These are phyloP conservation scores for Epicampocera succincta DNA, from an alignment of 2,888 invertebrate species.

Conservation along the genomic window DNA sequence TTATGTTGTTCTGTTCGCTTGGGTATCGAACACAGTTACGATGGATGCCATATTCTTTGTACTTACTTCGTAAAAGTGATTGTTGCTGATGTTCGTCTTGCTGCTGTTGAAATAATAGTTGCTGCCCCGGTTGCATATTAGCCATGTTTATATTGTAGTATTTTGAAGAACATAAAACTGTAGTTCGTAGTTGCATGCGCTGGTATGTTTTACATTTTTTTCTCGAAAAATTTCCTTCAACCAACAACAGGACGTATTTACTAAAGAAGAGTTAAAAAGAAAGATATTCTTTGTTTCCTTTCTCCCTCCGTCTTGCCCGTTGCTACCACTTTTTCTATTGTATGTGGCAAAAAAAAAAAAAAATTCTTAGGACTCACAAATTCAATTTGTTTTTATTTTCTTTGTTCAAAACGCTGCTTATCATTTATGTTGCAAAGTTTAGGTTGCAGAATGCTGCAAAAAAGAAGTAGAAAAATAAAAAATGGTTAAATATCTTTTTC, in stretches of 20 bases:
- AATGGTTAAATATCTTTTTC: constrained; percentile 32
- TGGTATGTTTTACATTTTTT: constrained; percentile 42
- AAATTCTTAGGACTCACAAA: constrained; percentile 14
- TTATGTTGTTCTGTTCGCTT: not conserved
- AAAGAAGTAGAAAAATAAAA: not conserved
- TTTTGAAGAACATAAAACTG: constrained; percentile 8
- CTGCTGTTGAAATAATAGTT: constrained; percentile 32
- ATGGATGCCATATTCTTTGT: not conserved
- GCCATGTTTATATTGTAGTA: constrained; percentile 56
- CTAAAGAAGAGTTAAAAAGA: not conserved
- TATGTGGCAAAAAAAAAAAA: not conserved
- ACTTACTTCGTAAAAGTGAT: constrained; percentile 56
- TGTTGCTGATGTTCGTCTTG: constrained; percentile 46
- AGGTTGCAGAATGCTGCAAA: constrained; percentile 10
- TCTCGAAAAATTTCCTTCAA: constrained; percentile 3
- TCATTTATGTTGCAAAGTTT: constrained; percentile 17
- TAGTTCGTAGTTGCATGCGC: constrained; percentile 1
- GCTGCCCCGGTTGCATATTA: constrained; percentile 63
- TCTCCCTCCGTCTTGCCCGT: not conserved
- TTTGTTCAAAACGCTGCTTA: constrained; percentile 21
- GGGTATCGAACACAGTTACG: too few relatives aligned
- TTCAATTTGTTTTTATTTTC: constrained; percentile 26
- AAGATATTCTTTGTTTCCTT: not conserved
- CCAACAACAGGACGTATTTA: constrained; percentile 3
- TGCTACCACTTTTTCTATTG: constrained; percentile 5